Evolutionary conservation across 2,113 vertebrate genomes (phyloP).

Genomic region (Sprattus sprattus): DNA sequence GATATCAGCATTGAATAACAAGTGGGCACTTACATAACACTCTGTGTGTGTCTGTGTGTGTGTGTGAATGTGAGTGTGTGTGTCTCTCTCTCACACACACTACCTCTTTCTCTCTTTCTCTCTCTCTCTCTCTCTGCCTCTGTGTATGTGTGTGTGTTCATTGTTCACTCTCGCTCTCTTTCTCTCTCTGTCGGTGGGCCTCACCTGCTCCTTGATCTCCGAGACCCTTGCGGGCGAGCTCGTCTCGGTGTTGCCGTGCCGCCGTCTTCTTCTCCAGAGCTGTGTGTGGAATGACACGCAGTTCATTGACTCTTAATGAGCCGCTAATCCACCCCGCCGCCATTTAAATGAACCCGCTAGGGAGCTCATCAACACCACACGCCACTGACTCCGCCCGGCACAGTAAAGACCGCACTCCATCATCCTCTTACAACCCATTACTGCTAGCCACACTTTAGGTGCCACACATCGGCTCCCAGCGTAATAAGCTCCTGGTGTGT

Average conservation of each 20-base stretch:
- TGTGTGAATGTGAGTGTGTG: background rate
- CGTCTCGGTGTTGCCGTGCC: slow-evolving; percentile 77
- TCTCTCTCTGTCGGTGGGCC: background rate
- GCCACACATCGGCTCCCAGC: background rate
- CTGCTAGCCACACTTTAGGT: background rate
- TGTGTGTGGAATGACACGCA: slow-evolving; percentile 56
- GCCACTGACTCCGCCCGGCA: background rate
- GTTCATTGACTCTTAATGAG: background rate
- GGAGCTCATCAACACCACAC: background rate
- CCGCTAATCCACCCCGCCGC: background rate
- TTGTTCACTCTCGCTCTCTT: background rate
- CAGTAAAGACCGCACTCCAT: background rate
- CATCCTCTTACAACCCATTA: background rate
- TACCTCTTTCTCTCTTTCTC: background rate
- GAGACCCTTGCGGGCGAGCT: slow-evolving; percentile 80
- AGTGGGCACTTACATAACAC: background rate
- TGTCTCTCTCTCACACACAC: background rate
- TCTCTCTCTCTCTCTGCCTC: background rate
- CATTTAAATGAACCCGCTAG: background rate
- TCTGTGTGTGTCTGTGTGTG: background rate
- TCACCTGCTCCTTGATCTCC: slow-evolving; percentile 83
- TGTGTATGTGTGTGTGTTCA: background rate
- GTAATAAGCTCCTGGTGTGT: background rate
- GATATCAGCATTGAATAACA: slow-evolving; percentile 6
- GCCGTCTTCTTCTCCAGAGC: slow-evolving; percentile 86